These are phyloP conservation scores for Urosaurus nigricauda DNA, from an alignment of 2,797 vertebrate species.

Conservation along the genomic window DNA sequence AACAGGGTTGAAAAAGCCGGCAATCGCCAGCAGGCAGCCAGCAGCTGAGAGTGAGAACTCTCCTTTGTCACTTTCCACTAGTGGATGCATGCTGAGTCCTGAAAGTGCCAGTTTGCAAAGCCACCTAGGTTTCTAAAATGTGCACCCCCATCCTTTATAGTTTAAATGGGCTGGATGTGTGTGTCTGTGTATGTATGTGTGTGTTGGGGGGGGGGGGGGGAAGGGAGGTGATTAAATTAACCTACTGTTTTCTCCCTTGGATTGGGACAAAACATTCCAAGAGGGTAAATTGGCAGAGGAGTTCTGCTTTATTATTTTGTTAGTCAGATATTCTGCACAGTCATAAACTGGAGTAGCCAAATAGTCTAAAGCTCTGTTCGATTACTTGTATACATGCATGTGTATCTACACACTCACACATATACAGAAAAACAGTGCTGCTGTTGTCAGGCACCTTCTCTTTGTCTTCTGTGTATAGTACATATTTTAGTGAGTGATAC, in stretches of 20 bases:
- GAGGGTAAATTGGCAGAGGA: conserved; percentile 67
- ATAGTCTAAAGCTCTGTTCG: conserved; percentile 42
- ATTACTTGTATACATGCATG: background rate
- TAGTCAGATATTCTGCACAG: conserved; percentile 44
- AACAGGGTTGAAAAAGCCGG: conserved; percentile 75
- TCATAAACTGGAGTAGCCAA: conserved; percentile 52
- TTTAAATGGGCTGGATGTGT: conserved; percentile 62
- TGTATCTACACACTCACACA: background rate
- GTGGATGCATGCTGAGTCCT: conserved; percentile 81
- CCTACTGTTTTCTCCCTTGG: conserved; percentile 69
- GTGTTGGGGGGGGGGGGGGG: background rate
- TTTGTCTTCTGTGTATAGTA: conserved; percentile 14
- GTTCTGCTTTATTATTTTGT: conserved; percentile 58
- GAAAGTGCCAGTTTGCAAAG: conserved; percentile 80
- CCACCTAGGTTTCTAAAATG: conserved; percentile 72
- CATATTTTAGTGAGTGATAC: conserved; percentile 33
- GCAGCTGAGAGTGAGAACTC: conserved; percentile 81
- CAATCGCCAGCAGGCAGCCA: conserved; percentile 77
- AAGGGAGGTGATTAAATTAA: conserved; percentile 71
- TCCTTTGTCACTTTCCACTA: conserved; percentile 82
- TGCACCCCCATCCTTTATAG: conserved; percentile 56
- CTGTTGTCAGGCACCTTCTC: background rate
- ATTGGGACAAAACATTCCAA: conserved; percentile 72
- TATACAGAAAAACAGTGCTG: background rate
- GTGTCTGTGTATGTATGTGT: background rate